These are phyloP conservation scores for Gastracanthus pulcherrimus DNA, from an alignment of 2,888 invertebrate species.

Conservation along the genomic window DNA sequence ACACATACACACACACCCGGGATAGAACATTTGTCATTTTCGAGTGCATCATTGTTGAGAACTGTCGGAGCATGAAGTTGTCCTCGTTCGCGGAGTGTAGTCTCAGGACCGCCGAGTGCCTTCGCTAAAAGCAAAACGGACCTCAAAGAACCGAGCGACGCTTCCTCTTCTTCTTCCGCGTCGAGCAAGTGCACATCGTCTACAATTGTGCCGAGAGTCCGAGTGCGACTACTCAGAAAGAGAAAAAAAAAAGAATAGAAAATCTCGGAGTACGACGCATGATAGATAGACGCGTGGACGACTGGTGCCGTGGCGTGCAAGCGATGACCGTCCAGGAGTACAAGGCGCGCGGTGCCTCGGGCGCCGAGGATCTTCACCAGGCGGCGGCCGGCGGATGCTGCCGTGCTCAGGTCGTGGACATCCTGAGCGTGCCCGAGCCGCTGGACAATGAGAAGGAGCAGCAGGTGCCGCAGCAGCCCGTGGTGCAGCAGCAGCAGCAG, in stretches of 20 bases:
- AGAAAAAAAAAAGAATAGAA: background rate
- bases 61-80: constrained; percentile 56
- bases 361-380: constrained; percentile 71
- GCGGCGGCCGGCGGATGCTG: constrained; percentile 55
- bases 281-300: constrained; percentile 47
- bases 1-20: too few relatives aligned
- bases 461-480: constrained; percentile 65
- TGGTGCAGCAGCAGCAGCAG: constrained; percentile 67
- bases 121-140: too few relatives aligned
- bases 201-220: too few relatives aligned
- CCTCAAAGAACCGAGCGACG: too few relatives aligned
- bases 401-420: constrained; percentile 66
- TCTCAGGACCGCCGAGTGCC: constrained; percentile 14
- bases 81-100: constrained; percentile 2
- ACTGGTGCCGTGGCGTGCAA: constrained; percentile 49
- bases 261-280: constrained; percentile 19
- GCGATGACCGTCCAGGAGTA: constrained; percentile 81
- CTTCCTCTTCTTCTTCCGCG: too few relatives aligned
- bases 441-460: constrained; percentile 71
- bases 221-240: background rate
- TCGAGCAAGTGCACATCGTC: too few relatives aligned
- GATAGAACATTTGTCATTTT: too few relatives aligned
- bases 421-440: constrained; percentile 61
- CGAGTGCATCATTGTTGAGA: too few relatives aligned
- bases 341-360: constrained; percentile 76